Base-by-base conservation (phyloP, 2,888 invertebrate species). In the Tenthredo mesomela region DNA sequence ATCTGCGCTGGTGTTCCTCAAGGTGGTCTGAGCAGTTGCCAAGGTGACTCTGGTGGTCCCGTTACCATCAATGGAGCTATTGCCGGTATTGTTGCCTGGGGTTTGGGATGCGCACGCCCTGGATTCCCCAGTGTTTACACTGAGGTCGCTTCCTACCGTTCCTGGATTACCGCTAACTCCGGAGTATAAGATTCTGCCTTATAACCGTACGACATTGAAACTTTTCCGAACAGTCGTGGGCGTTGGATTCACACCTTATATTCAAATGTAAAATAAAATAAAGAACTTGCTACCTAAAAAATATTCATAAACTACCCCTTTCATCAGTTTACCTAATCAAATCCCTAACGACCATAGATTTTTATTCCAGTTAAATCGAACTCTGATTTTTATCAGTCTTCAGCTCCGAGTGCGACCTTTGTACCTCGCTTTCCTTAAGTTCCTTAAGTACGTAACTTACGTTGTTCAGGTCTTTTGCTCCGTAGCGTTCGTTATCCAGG, bases 31-130 rank as follows among this genome's bases (percentile, higher is more conserved):
- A 89, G 89, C 85, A 84, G 88, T 37, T 90, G 89, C 67, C 88
- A 94, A 93, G 95, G 95, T 85, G 95, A 95, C 87, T 94, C 95
- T 50, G 95, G 95, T 1, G 95, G 95, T 25, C 95, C 94, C 0
- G 85, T 95, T 0, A 92, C 94, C 0, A 88, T 93, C 85, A 88
- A 92, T 5, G 93, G 93, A n/a, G 93, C 93, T 85, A 89, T 94
- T 0, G 94, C 93, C n/a, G 95, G 94, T 0, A 90, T 95, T 0
- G 94, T 94, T 0, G 94, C 95, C 0, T 95, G 94, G 94, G 94
- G 95, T 0, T 89, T 94, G 0, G 94, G 94, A 0, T 94, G 94
- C 61, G 94, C 94, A 0, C 90, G 94, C 86, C 94, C 94, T 0
- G 92, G 92, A 18, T 94, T 92, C 87, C 94, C 94, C 1, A 94